Conservation (phyloP, 2,797 vertebrate genomes). For the Phoebastria nigripes region DNA sequence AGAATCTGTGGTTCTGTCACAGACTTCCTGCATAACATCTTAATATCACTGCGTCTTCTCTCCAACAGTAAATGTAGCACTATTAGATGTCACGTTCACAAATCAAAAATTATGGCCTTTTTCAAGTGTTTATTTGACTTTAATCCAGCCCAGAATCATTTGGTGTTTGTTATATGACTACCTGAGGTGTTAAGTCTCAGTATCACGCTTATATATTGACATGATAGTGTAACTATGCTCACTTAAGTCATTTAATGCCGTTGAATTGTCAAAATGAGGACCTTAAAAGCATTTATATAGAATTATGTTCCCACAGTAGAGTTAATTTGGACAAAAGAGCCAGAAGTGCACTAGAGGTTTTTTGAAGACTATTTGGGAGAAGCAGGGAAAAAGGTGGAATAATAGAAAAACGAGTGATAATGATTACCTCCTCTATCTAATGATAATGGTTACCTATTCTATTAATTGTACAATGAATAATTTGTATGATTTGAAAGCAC, state of each 20-base stretch:
- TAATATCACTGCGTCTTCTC: neutral
- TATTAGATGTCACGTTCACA: neutral
- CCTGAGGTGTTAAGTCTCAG: neutral
- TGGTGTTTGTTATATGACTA: neutral
- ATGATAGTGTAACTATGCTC: neutral
- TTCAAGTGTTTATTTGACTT: neutral
- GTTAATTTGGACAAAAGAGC: neutral
- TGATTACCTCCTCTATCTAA: neutral
- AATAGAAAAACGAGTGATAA: neutral
- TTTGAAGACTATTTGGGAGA: neutral
- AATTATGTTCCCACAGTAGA: neutral
- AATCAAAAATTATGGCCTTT: neutral
- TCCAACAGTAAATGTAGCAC: neutral
- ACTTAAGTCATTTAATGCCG: neutral
- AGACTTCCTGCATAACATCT: neutral
- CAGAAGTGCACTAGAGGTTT: neutral
- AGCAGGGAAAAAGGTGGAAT: neutral
- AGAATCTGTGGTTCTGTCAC: neutral
- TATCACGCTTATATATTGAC: accelerated
- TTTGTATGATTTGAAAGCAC: neutral
- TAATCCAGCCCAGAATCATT: neutral
- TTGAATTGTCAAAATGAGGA: neutral
- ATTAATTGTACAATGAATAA: neutral
- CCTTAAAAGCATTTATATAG: neutral
- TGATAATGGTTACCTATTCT: neutral